Percentiles rank a stretch among this genome's conserved stretches.
Evolutionary conservation across 2,113 vertebrate genomes (phyloP).

Genomic region (Dermatemys mawii): DNA sequence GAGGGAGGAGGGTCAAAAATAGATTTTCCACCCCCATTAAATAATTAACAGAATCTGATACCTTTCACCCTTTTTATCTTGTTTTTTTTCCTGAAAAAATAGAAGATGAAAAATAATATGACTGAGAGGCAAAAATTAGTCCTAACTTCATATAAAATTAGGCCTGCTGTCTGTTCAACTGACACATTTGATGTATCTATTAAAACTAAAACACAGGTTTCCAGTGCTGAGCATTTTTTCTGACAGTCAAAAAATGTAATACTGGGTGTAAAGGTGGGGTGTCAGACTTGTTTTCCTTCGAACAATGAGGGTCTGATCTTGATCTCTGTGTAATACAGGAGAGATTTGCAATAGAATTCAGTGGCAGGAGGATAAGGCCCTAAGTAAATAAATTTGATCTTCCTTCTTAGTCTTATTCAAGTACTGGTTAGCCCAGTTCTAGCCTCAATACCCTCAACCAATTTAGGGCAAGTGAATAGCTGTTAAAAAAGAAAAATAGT

Average conservation of each 20-base stretch:
- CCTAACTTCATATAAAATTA: conserved; percentile 9
- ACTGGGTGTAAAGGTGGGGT: background rate
- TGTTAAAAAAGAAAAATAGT: conserved; percentile 40
- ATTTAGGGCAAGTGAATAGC: conserved; percentile 20
- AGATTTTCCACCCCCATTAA: background rate
- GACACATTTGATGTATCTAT: background rate
- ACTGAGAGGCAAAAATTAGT: background rate
- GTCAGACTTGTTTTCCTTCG: background rate
- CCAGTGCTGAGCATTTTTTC: background rate
- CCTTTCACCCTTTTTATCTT: conserved; percentile 28
- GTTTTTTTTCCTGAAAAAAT: conserved; percentile 15
- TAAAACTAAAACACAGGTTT: conserved; percentile 8
- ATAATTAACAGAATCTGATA: background rate
- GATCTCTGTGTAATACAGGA: background rate
- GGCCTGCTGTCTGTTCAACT: background rate
- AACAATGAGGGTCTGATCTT: conserved; percentile 2
- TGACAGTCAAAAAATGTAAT: background rate
- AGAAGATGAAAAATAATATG: conserved; percentile 16
- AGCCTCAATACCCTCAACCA: background rate
- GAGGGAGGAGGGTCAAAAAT: background rate
- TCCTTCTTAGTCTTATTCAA: conserved; percentile 7
- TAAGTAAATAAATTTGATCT: conserved; percentile 18
- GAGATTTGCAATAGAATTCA: conserved; percentile 27
- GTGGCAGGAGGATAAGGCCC: background rate
- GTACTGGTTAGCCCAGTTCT: conserved; percentile 1